Base-by-base conservation (phyloP, 2,888 invertebrate genomes). In the Drosophila monieri region DNA sequence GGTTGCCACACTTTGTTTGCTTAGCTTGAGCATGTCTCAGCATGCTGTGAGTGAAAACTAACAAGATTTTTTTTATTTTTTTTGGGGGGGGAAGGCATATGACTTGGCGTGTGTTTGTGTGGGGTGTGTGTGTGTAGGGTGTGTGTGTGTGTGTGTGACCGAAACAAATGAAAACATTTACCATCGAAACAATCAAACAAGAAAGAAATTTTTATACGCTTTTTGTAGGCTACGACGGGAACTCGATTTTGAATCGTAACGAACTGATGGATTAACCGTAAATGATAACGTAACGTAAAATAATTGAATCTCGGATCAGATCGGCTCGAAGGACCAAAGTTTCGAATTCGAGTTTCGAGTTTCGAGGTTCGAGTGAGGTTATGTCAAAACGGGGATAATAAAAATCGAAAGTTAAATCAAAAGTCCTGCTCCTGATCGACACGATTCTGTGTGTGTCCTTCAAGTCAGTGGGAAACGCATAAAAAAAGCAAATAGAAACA, bases 131-230 rank as follows among this genome's bases (percentile, higher is more conserved):
- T 44, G 57, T 37, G 30, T 14, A 18, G 12, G 48, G 30, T 52
- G 43, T 61, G 49, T 68, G 51, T 27, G 51, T 61, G 43, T 64
- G 54, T 68, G 60, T 64, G 75, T 79, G 74, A 77, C 77, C 84
- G 70, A 85, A 84, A 87, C 80, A 89, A 90, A 89, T 88, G 78
- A 89, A 89, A 88, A 85, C 80, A 89, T 89, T 89, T 88, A 89
- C 89, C 90, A 88, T 88, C 83, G 89, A 90, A 90, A 90, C 90
- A 90, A 90, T 90, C 90, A 90, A 90, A 90, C 87, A 90, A 90
- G 90, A 90, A 90, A 90, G 88, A 89, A 90, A 90, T 90, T 90
- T 88, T 90, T 88, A 76, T 89, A 80, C 75, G 80, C 80, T 80
- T 35, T n/a, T 78, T 72, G 49, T 66, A 70, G 59, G 57, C 68